Evolutionary conservation across 2,888 invertebrate species (phyloP), one percentile per base, ranked within the genome.

Genomic region (Hirtodrosophila trivittata): DNA sequence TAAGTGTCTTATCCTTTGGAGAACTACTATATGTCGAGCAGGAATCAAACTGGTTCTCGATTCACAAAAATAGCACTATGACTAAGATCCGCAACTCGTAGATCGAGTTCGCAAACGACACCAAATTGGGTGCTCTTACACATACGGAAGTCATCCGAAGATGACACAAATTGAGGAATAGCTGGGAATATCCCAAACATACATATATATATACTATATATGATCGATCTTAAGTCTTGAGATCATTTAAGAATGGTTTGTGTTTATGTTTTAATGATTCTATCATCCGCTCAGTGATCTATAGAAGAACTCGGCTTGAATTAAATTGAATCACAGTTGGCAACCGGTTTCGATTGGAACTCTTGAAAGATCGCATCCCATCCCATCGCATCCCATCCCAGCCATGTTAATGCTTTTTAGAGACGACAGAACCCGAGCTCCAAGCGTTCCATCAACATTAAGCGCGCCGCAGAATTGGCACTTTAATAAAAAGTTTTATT

Each of bases 401-500:
- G 26, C 32, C 45, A 39, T 45, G 52, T 46, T 52, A 52, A 33
- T 33, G 45, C 50, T 57, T 37, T 51, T 25, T 37, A 21, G 43
- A 33, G 42, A 37, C 45, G 25, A 45, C 58, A 41, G 32, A 26
- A 21, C 43, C 35, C 54, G 35, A 35, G 13, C 46, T 35, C 18
- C 26, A 5, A 42, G 67, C 68, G 66, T 66, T 54, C 58, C 55
- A 62, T 66, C 62, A 76, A 76, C 81, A 75, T 70, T 59, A 77
- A 63, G 56, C 62, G 57, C 46, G 33, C 55, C 66, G 67, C 84
- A 86, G 73, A 80, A 80, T 86, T 80, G 84, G 84, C 86, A 80
- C 80, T 80, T 86, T 86, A 84, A 80, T 86, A 80, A 80, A 80
- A 71, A 65, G 60, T 54, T 67, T 60, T 81, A 80, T 76, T 84